Base-by-base conservation (phyloP, 2,888 invertebrate genomes). In the Limenitis camilla region DNA sequence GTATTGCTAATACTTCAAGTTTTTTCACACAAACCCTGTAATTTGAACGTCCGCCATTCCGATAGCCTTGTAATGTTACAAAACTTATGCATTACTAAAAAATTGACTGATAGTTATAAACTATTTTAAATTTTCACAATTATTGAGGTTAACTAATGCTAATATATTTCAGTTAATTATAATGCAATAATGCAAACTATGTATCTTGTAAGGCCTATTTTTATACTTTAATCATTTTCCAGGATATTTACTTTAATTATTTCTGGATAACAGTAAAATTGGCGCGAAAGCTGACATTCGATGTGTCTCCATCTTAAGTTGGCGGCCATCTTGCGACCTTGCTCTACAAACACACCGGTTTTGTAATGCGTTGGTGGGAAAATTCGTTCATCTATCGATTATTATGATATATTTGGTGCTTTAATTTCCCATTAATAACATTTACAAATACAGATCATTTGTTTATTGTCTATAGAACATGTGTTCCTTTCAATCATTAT, bases 251-350 rank as follows among this genome's bases (percentile, higher is more conserved):
- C 19, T 29, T 7, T 10, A 8, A 9, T 35, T 45, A 36, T 11
- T 11, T n/a, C 36, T 35, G 35, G 41, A 69, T 70, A 71, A 71
- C 64, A 65, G 65, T 68, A 72, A 66, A 72, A 74, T 74, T 77
- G 74, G 76, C 77, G 78, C 81, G 76, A 80, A 81, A 77, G 68
- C 49, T 77, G 80, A 79, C 83, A 80, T 82, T 81, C 75, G 76
- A 68, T 60, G 59, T 59, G 60, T 61, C 70, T 70, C 70, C 74
- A 77, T 78, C 76, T 64, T 69, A 71, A 62, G 64, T 69, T 74
- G 79, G 71, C 83, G 76, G 78, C 80, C 80, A 80, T 76, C 65
- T 78, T 65, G 60, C 67, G 77, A 84, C 86, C 86, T 87, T 86
- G 86, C 85, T 86, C 86, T 68, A 85, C 75, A 72, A 80, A 80